Conservation (phyloP, 2,113 vertebrate genomes). For the Ginglymostoma cirratum region DNA sequence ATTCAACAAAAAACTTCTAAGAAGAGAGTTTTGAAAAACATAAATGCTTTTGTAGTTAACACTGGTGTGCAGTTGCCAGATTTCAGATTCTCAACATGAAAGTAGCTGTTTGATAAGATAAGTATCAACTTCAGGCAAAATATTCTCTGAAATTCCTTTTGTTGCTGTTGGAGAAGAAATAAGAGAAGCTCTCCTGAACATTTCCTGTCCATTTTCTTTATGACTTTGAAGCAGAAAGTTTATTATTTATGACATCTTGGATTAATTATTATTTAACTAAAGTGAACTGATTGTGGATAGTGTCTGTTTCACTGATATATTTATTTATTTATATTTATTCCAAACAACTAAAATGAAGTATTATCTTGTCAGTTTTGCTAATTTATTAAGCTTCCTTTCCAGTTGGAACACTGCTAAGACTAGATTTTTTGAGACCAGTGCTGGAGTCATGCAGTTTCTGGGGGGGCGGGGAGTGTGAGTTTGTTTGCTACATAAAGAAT, state of each 20-base stretch:
- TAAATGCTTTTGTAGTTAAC: not conserved
- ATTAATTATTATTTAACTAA: constrained; percentile 8
- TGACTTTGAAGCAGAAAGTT: not conserved
- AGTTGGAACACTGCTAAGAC: not conserved
- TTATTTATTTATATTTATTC: constrained; percentile 10
- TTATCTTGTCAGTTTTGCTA: not conserved
- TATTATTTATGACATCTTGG: constrained; percentile 7
- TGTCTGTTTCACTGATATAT: not conserved
- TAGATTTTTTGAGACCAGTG: not conserved
- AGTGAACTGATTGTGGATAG: not conserved
- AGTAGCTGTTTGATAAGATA: not conserved
- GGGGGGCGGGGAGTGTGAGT: not conserved
- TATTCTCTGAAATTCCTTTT: not conserved
- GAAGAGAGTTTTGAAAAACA: not conserved
- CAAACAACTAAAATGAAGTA: not conserved
- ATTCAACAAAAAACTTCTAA: not conserved
- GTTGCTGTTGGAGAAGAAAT: not conserved
- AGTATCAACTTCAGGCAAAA: not conserved
- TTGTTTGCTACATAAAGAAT: constrained; percentile 10
- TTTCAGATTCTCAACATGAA: not conserved
- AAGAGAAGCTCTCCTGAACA: not conserved
- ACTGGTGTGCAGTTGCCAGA: not conserved
- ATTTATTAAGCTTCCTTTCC: not conserved
- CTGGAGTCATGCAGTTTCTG: not conserved
- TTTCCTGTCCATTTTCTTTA: not conserved